Base-by-base conservation (phyloP, 2,797 vertebrate species). In the Platyrinchus mystaceus region DNA sequence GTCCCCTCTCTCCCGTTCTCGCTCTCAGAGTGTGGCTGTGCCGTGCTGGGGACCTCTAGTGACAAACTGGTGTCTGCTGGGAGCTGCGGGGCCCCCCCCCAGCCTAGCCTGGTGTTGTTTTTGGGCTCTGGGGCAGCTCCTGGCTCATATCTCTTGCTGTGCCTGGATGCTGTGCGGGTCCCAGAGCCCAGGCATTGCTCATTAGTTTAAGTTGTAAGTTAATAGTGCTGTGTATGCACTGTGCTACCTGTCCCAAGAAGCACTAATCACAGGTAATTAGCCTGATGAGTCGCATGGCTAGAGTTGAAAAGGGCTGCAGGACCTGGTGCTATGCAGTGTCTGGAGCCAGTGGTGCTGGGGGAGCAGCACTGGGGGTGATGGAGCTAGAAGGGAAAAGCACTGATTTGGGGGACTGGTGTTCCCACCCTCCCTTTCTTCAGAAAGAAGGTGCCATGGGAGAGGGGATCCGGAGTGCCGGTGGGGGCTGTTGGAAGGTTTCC, bases 211-310 rank as follows among this genome's bases (percentile, higher is more conserved):
- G 89, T 24, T 79, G 73, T 43, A 27, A 82, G 63, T 91, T 85
- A 53, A 70, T 84, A 94, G 94, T 56, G 93, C 49, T 82, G 47
- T 39, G 55, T 78, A 77, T 23, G 21, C 73, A 84, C 93, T 55
- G 23, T 92, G 64, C 90, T 60, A 83, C 76, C 94, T 93, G 91
- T 92, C 71, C 89, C 28, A 49, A 95, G 94, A 94, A 97, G 96
- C 97, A 96, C 97, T 96, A 95, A 96, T 93, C 70, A 87, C 82
- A 93, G 95, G 87, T 92, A 88, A 80, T 96, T 94, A 97, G 97
- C 93, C 86, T 58, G 90, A 85, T 92, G 94, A 93, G 93, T 64
- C 96, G 84, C 96, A 74, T 88, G 88, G 94, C 63, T 95, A 74
- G 94, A 70, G 77, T 50, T 56, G 28, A 71, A 63, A 64, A 96